Evolutionary conservation across 2,113 vertebrate genomes (phyloP).

Genomic region (Edolisoma coerulescens): DNA sequence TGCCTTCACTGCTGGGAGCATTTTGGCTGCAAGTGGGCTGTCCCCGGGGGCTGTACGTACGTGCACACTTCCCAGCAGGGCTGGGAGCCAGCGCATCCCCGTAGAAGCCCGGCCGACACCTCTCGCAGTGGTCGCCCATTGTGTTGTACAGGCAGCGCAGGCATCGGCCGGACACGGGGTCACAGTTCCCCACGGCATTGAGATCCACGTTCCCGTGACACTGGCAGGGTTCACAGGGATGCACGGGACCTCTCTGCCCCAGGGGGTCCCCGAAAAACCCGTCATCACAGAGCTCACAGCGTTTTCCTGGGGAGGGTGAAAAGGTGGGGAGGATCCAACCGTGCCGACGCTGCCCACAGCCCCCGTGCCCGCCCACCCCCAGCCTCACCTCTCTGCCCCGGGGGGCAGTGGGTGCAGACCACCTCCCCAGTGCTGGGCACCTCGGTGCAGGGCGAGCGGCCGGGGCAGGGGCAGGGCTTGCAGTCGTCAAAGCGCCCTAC

Average conservation of each 20-base stretch:
- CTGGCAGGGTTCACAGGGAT: slow-evolving; percentile 77
- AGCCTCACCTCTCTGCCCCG: slow-evolving; percentile 84
- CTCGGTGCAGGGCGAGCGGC: slow-evolving; percentile 72
- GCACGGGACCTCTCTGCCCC: slow-evolving; percentile 71
- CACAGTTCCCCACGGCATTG: slow-evolving; percentile 86
- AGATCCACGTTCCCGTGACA: slow-evolving; percentile 85
- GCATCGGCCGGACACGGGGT: slow-evolving; percentile 81
- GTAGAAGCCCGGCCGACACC: slow-evolving; percentile 81
- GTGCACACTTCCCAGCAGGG: slow-evolving; percentile 69
- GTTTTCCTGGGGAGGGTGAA: slow-evolving; percentile 69
- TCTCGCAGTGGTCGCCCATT: slow-evolving; percentile 76
- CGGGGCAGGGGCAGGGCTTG: slow-evolving; percentile 87
- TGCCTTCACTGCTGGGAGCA: not conserved
- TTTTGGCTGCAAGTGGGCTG: not conserved
- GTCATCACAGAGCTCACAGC: slow-evolving; percentile 88
- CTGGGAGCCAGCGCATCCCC: slow-evolving; percentile 71
- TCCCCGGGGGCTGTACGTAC: slow-evolving; percentile 58
- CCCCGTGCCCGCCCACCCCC: accelerated
- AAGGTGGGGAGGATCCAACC: not conserved
- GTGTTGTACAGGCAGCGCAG: slow-evolving; percentile 87
- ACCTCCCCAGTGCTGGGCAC: slow-evolving; percentile 76
- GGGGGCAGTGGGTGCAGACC: slow-evolving; percentile 89
- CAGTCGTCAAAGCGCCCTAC: slow-evolving; percentile 75
- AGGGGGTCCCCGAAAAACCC: slow-evolving; percentile 89
- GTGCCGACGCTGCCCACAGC: accelerated